Evolutionary conservation across 2,797 vertebrate species (phyloP).

Genomic region (Telmatherina bonti): DNA sequence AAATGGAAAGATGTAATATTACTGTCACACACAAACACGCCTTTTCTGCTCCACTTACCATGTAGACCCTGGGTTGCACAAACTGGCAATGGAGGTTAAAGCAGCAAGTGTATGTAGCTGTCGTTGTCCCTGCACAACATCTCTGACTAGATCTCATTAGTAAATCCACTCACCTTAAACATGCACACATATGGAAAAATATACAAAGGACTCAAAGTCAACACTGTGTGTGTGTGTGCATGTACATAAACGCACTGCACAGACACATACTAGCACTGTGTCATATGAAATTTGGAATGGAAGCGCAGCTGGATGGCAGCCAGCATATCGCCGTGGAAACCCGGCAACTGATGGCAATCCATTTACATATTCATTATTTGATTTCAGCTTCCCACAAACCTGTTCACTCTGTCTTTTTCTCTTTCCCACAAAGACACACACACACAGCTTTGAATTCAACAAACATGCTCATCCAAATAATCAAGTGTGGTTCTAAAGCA

Average conservation of each 20-base stretch:
- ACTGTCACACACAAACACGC: constrained; percentile 53
- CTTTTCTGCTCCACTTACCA: constrained; percentile 61
- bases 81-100: constrained; percentile 48
- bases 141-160: constrained; percentile 30
- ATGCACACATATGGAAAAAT: constrained; percentile 12
- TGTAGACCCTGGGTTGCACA: constrained; percentile 45
- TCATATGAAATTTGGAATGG: constrained; percentile 55
- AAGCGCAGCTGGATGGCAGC: constrained; percentile 58
- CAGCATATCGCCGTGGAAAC: constrained; percentile 62
- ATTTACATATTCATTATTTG: constrained; percentile 77
- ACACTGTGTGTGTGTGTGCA: background rate
- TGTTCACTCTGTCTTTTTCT: background rate
- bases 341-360: constrained; percentile 49
- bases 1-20: constrained; percentile 44
- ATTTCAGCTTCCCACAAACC: constrained; percentile 53
- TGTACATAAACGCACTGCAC: constrained; percentile 11
- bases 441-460: constrained; percentile 19
- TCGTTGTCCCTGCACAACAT: background rate
- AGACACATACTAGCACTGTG: constrained; percentile 19
- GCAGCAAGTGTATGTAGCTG: constrained; percentile 25
- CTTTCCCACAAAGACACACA: constrained; percentile 11
- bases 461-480: constrained; percentile 49
- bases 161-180: constrained; percentile 33
- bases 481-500: constrained; percentile 23
- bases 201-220: constrained; percentile 5